These are phyloP conservation scores for Pongo abelii DNA, from an alignment of 2,113 vertebrate genomes.

Conservation along the genomic window DNA sequence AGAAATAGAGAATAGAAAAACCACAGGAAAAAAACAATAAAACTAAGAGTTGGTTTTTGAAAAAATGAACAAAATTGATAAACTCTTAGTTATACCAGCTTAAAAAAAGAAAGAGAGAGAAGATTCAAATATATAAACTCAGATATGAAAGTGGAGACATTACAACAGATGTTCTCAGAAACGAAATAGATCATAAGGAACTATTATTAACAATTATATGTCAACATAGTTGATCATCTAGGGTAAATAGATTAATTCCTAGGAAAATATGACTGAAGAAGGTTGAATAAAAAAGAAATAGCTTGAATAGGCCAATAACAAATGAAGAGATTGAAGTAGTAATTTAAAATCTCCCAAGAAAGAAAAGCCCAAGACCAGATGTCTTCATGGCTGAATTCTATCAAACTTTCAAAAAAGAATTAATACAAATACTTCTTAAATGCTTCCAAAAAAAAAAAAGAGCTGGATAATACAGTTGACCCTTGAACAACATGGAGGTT, in stretches of 20 bases:
- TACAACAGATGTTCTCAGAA: not conserved
- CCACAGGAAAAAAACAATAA: not conserved
- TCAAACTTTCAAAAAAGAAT: not conserved
- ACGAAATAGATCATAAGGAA: not conserved
- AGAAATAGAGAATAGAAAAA: not conserved
- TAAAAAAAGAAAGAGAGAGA: not conserved
- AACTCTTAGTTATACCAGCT: not conserved
- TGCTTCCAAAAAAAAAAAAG: not conserved
- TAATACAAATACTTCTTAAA: not conserved
- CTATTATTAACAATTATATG: not conserved
- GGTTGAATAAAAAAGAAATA: not conserved
- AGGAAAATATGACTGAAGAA: not conserved
- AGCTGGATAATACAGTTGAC: not conserved
- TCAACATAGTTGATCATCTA: not conserved
- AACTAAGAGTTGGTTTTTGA: not conserved
- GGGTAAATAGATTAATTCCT: not conserved
- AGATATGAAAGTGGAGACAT: not conserved
- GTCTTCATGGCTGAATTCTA: not conserved
- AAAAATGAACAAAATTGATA: not conserved
- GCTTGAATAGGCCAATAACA: not conserved
- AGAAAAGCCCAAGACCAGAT: not conserved
- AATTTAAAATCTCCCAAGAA: not conserved
- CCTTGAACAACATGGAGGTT: not conserved
- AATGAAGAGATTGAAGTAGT: not conserved
- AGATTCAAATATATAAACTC: not conserved